Base-by-base conservation (phyloP, 2,888 invertebrate genomes). In the Meta bourneti region DNA sequence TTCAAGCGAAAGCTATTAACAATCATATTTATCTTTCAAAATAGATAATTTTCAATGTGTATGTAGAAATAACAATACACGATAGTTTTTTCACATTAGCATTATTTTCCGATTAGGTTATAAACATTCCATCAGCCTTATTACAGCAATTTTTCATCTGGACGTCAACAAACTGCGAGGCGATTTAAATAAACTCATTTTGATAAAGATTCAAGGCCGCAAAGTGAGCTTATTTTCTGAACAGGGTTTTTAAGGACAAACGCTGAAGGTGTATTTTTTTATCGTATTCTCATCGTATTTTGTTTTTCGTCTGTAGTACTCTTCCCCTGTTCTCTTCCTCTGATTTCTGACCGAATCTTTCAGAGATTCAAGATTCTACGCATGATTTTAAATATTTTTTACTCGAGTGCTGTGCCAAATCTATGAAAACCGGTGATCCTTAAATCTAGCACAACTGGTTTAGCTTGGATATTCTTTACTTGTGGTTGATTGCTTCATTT, bases 351-450 rank as follows among this genome's bases (percentile, higher is more conserved):
- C 19, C 0, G 34, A 80, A 34, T 61, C 16, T 61, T n/a, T 61
- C 34, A 34, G 34, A 34, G 7, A 61, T 61, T 61, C 74, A 20
- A 74, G 61, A 74, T n/a, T 34, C 34, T 74, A 19, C 13, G 74
- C 19, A 74, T 74, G 19, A n/a, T 34, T 9, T 74, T 74, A 34
- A 19, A 6, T 74, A 34, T 20, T 54, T 82, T 51, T 82, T 81
- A 34, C 16, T 48, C n/a, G 71, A 71, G 11, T 71, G 51, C 69
- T 70, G 81, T 82, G 81, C 81, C 81, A 82, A 82, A 82, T 82
- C 48, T 69, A 61, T 34, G 61, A 61, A 48, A 61, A 49, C 48
- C 81, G 69, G 71, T n/a, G n/a, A 51, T 70, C 8, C 48, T 48
- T 49, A 34, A 80, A 54, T 2, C 48, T n/a, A 51, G 8, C 49